A percentile compares a stretch with the other conserved stretches of the same genome.
phyloP scores from a whole-genome alignment of 2,888 invertebrate species.

The Eristalis tenax region DNA sequence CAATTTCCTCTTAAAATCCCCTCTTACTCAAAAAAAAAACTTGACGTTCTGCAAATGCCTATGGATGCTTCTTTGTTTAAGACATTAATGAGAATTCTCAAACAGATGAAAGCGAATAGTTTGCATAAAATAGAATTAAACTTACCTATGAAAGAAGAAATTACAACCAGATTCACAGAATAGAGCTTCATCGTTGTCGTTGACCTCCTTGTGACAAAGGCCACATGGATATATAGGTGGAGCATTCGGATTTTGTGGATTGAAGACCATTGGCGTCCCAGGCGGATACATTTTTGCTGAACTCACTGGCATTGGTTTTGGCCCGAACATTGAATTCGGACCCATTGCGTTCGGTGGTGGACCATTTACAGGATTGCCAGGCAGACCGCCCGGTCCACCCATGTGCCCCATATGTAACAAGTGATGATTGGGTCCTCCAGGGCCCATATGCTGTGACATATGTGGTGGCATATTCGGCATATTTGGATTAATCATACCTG shows the following conservation, averaged over 20 bases:
- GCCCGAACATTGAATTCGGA: slow-evolving; percentile 81
- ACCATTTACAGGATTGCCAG: slow-evolving; percentile 78
- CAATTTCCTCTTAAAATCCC: too few species aligned
- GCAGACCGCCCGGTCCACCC: slow-evolving; percentile 84
- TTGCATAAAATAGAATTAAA: slow-evolving; percentile 17
- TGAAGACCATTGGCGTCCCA: slow-evolving; percentile 98
- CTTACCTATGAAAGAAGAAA: slow-evolving; percentile 98
- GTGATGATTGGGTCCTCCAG: slow-evolving; percentile 70
- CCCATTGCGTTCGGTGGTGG: slow-evolving; percentile 75
- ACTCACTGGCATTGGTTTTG: slow-evolving; percentile 95
- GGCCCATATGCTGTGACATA: slow-evolving; percentile 75
- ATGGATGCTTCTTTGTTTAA: too few species aligned
- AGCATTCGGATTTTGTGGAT: slow-evolving; percentile 98
- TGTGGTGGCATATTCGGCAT: slow-evolving; percentile 72
- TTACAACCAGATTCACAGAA: slow-evolving; percentile 99
- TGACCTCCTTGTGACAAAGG: slow-evolving; percentile 98
- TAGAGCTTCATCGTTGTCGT: slow-evolving; percentile 99
- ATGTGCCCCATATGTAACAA: slow-evolving; percentile 76
- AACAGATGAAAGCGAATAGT: neutral
- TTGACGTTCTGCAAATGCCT: too few species aligned
- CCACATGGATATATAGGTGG: slow-evolving; percentile 99
- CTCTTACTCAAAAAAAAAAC: too few species aligned
- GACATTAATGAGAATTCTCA: neutral
- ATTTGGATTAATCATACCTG: slow-evolving; percentile 77
- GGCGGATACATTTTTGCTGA: slow-evolving; percentile 95